A percentile compares a stretch with the other conserved stretches of the same genome.
Conservation (phyloP, 2,113 vertebrate species). For the Nyctereutes procyonoides region DNA sequence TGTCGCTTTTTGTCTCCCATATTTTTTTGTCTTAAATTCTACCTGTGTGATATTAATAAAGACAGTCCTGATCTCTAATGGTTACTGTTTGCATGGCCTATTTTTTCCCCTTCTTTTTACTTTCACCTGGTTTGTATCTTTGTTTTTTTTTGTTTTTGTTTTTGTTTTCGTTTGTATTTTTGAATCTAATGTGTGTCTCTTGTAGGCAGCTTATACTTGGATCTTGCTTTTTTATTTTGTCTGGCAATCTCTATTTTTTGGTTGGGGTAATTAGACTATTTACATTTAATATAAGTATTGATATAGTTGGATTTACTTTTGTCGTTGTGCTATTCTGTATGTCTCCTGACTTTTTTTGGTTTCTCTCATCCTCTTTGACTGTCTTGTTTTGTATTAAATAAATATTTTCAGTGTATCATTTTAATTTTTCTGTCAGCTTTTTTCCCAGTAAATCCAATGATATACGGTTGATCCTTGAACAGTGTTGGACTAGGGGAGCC, state of each 20-base stretch:
- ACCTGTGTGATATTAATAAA: not conserved
- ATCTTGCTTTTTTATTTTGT: not conserved
- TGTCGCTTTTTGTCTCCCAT: not conserved
- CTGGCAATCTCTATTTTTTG: not conserved
- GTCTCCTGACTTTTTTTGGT: not conserved
- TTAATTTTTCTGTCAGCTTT: not conserved
- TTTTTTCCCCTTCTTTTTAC: not conserved
- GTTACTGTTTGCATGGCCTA: not conserved
- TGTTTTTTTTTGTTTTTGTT: not conserved
- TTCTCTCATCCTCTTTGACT: not conserved
- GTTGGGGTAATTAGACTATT: not conserved
- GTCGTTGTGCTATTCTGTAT: not conserved
- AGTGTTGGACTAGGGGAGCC: not conserved
- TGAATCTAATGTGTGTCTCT: not conserved
- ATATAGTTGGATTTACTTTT: not conserved
- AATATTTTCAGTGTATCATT: not conserved
- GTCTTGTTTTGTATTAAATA: constrained; percentile 15
- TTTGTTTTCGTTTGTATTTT: not conserved
- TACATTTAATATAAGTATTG: constrained; percentile 1
- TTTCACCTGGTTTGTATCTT: not conserved
- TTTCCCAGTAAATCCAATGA: not conserved
- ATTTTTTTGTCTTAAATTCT: not conserved
- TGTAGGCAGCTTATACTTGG: not conserved
- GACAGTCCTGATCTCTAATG: not conserved
- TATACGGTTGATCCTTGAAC: not conserved